A percentile compares a stretch with the other conserved stretches of the same genome.
Conservation (phyloP, 1,140 invertebrate genomes). For the Drosophila ficusphila region DNA sequence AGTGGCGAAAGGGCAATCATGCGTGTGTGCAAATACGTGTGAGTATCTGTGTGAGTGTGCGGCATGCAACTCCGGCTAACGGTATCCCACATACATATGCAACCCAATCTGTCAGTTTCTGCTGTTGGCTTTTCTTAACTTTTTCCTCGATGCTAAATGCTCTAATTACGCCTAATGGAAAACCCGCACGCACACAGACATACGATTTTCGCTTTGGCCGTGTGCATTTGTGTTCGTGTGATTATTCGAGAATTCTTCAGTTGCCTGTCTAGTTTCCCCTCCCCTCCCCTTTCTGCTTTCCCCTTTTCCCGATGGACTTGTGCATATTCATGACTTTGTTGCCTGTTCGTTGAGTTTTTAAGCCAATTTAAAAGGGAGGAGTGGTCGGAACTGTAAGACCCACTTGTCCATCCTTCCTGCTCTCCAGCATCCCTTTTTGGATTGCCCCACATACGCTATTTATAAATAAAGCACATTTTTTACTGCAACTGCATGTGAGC, state of each 20-base stretch:
- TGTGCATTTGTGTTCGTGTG: slow-evolving; percentile 47
- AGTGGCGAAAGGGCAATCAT: slow-evolving; percentile 44
- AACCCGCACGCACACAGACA: slow-evolving; percentile 33
- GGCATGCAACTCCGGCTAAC: slow-evolving; percentile 42
- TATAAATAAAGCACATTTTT: slow-evolving; percentile 65
- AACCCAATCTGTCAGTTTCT: slow-evolving; percentile 38
- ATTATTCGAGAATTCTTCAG: slow-evolving; percentile 54
- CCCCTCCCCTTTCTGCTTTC: neutral
- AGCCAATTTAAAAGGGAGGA: slow-evolving; percentile 72
- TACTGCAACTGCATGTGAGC: slow-evolving; percentile 18
- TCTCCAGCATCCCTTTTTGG: slow-evolving; percentile 30
- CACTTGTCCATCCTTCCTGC: slow-evolving; percentile 16
- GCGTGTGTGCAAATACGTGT: slow-evolving; percentile 17
- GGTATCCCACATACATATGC: slow-evolving; percentile 35
- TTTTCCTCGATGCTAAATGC: slow-evolving; percentile 73
- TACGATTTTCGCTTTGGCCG: neutral
- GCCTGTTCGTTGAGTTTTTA: slow-evolving; percentile 73
- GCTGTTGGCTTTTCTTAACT: slow-evolving; percentile 70
- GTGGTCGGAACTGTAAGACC: neutral
- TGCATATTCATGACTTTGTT: slow-evolving; percentile 76
- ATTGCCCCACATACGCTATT: slow-evolving; percentile 49
- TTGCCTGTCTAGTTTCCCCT: slow-evolving; percentile 7
- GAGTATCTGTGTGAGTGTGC: neutral
- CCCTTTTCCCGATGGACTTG: slow-evolving; percentile 15
- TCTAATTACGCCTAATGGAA: slow-evolving; percentile 82